A percentile compares a stretch with the other conserved stretches of the same genome.
These are phyloP conservation scores for Ploceus nigricollis DNA, from an alignment of 2,113 vertebrate genomes.

Conservation along the genomic window DNA sequence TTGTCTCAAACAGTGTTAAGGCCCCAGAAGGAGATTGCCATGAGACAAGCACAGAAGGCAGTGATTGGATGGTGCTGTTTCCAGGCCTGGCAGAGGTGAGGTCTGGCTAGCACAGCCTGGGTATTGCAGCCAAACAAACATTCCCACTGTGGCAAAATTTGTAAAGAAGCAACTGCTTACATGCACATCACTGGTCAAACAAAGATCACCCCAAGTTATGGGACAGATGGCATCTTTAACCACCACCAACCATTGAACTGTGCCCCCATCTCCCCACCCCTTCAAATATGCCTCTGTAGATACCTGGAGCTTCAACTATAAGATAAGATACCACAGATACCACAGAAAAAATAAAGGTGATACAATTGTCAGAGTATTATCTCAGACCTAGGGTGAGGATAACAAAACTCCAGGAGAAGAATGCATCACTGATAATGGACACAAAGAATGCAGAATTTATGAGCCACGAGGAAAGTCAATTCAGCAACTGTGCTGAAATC, in stretches of 20 bases:
- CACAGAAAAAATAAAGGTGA: background rate
- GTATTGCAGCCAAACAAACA: background rate
- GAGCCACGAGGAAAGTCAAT: background rate
- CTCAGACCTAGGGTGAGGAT: background rate
- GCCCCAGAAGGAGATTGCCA: background rate
- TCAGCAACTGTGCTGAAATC: background rate
- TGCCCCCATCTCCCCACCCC: background rate
- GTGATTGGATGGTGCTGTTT: background rate
- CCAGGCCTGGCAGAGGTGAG: background rate
- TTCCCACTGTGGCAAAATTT: background rate
- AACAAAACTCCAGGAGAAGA: background rate
- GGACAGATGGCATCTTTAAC: background rate
- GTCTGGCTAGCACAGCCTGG: too few species aligned
- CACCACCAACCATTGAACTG: background rate
- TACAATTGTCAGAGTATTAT: background rate
- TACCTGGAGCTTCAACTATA: background rate
- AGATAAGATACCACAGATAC: background rate
- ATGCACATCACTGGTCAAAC: fast-evolving
- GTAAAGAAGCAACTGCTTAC: background rate
- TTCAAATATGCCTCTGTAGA: background rate
- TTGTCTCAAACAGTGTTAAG: background rate
- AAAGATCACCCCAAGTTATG: background rate
- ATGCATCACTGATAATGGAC: background rate
- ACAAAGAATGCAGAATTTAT: background rate
- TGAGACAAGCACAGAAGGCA: background rate